Evolutionary conservation across 2,113 vertebrate genomes (phyloP).

Genomic region (Phainopepla nitens): DNA sequence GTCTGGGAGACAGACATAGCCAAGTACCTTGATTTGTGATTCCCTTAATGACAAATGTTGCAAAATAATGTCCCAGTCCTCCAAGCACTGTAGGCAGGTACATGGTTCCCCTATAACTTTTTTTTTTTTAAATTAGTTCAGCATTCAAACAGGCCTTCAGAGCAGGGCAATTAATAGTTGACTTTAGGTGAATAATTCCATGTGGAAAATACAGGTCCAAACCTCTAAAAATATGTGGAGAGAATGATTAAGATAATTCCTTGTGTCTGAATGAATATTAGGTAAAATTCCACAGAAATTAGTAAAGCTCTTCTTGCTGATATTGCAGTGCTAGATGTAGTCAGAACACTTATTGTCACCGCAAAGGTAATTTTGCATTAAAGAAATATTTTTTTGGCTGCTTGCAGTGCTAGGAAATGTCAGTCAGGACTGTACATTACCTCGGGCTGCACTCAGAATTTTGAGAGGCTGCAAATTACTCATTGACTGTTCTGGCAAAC

Average conservation of each 20-base stretch:
- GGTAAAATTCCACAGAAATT: neutral
- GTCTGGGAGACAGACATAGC: neutral
- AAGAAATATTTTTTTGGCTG: neutral
- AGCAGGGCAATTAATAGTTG: neutral
- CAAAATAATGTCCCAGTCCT: neutral
- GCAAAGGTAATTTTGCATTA: neutral
- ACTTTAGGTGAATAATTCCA: neutral
- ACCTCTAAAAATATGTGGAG: neutral
- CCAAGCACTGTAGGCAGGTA: neutral
- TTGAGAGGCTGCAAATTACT: neutral
- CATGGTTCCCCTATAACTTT: neutral
- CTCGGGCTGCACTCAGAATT: neutral
- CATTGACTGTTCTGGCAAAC: neutral
- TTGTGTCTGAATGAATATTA: neutral
- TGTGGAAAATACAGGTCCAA: neutral
- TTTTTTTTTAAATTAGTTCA: neutral
- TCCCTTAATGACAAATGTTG: neutral
- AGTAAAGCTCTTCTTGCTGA: neutral
- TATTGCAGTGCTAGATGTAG: neutral
- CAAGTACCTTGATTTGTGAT: neutral
- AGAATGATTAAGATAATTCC: neutral
- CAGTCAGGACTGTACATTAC: neutral
- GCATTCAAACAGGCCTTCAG: neutral
- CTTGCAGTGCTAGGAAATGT: neutral
- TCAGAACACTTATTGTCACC: neutral